phyloP scores from a whole-genome alignment of 2,888 invertebrate species.

The Epicampocera succincta region DNA sequence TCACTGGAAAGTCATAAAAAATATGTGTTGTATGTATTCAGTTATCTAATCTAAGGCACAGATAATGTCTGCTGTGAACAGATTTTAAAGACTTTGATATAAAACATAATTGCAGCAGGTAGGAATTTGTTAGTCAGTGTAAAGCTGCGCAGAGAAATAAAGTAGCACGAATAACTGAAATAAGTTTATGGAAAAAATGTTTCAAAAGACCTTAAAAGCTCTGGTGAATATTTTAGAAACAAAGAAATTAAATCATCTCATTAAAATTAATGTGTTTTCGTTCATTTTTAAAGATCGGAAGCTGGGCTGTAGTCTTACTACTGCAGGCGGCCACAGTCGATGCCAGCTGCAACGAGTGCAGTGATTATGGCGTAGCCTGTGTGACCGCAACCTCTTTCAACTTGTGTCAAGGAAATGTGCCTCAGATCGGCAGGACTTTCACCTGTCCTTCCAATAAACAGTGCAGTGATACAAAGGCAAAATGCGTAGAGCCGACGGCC shows the following conservation, averaged over 20 bases:
- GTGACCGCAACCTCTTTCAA: constrained; percentile 73
- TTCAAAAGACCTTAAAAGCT: not conserved
- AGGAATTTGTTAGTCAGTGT: not conserved
- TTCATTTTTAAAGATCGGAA: not conserved
- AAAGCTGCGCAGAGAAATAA: not conserved
- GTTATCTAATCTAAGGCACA: too few relatives aligned
- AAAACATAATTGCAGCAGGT: not conserved
- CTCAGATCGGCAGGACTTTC: not conserved
- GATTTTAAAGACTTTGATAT: too few relatives aligned
- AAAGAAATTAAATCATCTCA: not conserved
- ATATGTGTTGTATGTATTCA: too few relatives aligned
- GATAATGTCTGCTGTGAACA: too few relatives aligned
- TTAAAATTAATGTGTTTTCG: not conserved
- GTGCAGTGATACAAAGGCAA: constrained; percentile 69
- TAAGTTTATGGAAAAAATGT: constrained; percentile 1
- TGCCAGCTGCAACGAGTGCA: constrained; percentile 72
- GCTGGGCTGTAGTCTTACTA: constrained; percentile 32
- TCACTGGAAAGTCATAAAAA: too few relatives aligned
- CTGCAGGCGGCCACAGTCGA: constrained; percentile 43
- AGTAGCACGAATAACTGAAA: too few relatives aligned
- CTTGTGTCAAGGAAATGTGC: constrained; percentile 67
- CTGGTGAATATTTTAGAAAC: constrained; percentile 1
- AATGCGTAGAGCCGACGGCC: constrained; percentile 33
- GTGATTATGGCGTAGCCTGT: constrained; percentile 72
- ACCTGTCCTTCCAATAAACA: constrained; percentile 70